These are phyloP conservation scores for Andrena haemorrhoa DNA, from an alignment of 2,888 invertebrate species.

Conservation along the genomic window DNA sequence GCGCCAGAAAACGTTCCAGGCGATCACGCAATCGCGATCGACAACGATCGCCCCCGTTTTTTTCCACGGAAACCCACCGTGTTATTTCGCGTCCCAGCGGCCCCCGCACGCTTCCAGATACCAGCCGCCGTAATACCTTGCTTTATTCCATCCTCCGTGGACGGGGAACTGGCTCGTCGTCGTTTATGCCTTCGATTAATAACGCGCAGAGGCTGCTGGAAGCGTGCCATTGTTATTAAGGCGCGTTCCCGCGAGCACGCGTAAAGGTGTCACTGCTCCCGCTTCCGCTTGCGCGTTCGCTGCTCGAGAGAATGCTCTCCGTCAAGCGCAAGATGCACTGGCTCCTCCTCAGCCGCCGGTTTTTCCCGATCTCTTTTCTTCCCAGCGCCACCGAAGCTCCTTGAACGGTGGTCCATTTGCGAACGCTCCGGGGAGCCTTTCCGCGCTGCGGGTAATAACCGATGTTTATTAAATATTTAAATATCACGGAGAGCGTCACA, in stretches of 20 bases:
- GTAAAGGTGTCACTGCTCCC: background rate
- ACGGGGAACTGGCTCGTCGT: too few relatives aligned
- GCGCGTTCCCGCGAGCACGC: background rate
- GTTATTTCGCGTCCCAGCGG: conserved; percentile 25
- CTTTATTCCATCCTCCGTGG: background rate
- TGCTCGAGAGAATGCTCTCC: background rate
- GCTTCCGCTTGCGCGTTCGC: background rate
- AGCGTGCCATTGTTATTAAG: background rate
- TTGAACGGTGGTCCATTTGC: background rate
- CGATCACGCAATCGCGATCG: conserved; percentile 56
- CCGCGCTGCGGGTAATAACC: background rate
- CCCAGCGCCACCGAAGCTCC: background rate
- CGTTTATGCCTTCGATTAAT: too few relatives aligned
- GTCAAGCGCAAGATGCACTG: conserved; percentile 1
- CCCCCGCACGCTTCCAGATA: background rate
- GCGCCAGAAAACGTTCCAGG: conserved; percentile 18
- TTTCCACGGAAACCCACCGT: conserved; percentile 12
- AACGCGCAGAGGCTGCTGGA: too few relatives aligned
- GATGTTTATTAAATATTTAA: conserved; percentile 21
- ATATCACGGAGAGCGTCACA: background rate
- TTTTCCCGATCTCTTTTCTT: background rate
- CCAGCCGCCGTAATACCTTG: background rate
- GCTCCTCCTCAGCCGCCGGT: background rate
- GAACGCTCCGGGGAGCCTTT: background rate
- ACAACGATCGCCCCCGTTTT: conserved; percentile 25